Base-by-base conservation (phyloP, 2,888 invertebrate species). In the Drosophila mettleri region DNA sequence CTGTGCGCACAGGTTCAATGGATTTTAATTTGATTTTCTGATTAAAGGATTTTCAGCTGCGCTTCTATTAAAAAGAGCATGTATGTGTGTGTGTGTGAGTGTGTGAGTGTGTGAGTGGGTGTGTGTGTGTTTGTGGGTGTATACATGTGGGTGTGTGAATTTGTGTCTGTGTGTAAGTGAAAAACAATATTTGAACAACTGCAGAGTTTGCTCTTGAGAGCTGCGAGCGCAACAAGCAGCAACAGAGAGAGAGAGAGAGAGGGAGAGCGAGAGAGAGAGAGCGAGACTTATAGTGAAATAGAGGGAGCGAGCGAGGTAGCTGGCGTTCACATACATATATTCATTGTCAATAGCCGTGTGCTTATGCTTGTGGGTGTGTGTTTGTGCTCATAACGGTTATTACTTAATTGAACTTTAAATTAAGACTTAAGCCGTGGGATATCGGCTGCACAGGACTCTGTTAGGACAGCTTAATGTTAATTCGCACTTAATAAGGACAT, bases 131-230 rank as follows among this genome's bases (percentile, higher is more conserved):
- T 16, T 20, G 43, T 2, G 16, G 39, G 45, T 8, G 9, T 14
- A 18, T 16, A 46, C 27, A 34, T 53, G 36, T 43, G 61, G 74
- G 61, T 69, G 72, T 86, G 66, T 73, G 75, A 88, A 86, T n/a
- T n/a, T 14, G 22, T 16, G 52, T 31, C 34, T 53, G 36, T 43
- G 61, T 76, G 61, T 69, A 74, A 88, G 66, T 73, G 75, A 88
- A 86, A 68, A 68, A 78, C 62, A 86, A 88, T 81, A 88, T 85
- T 85, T 88, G 79, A 71, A 60, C 76, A 84, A 84, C 61, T 81
- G 67, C 64, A 55, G 45, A 63, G 60, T 36, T 67, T 61, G 49
- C 62, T 41, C 38, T 33, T n/a, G 12, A 38, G 31, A 52, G 69
- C 66, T 20, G 67, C 45, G 46, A 67, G 33, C 54, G 34, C 33